phyloP scores from a whole-genome alignment of 1,140 invertebrate species.

The Rhopalosiphum maidis region DNA sequence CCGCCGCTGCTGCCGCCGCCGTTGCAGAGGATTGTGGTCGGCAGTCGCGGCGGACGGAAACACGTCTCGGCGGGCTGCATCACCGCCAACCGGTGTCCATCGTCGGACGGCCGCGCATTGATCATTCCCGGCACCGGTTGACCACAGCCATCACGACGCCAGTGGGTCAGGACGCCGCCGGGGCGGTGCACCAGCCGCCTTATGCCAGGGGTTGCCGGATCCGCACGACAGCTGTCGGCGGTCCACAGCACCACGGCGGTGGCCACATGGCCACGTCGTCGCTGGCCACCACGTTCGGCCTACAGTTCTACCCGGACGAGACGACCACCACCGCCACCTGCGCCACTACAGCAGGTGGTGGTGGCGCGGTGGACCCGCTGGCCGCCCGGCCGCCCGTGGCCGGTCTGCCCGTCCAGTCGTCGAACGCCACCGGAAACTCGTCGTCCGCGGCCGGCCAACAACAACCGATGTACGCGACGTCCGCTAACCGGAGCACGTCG shows the following conservation, averaged over 20 bases:
- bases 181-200: constrained; percentile 59
- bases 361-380: constrained; percentile 44
- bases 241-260: constrained; percentile 45
- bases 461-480: constrained; percentile 52
- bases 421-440: constrained; percentile 48
- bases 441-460: constrained; percentile 14
- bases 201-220: constrained; percentile 59
- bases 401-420: constrained; percentile 57
- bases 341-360: neutral
- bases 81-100: neutral
- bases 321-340: constrained; percentile 36
- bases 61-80: constrained; percentile 6
- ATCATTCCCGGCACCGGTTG: constrained; percentile 40
- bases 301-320: constrained; percentile 59
- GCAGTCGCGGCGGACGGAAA: neutral
- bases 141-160: constrained; percentile 60
- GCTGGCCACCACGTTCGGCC: constrained; percentile 58
- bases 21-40: neutral
- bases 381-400: constrained; percentile 42
- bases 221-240: constrained; percentile 50
- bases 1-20: neutral
- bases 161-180: constrained; percentile 59
- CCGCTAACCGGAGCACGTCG: constrained; percentile 52
- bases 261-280: constrained; percentile 57
- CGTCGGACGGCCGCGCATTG: constrained; percentile 13